A percentile compares a stretch with the other conserved stretches of the same genome.
These are phyloP conservation scores for Tigriopus japonicus DNA, from an alignment of 1,140 invertebrate genomes.

Conservation along the genomic window DNA sequence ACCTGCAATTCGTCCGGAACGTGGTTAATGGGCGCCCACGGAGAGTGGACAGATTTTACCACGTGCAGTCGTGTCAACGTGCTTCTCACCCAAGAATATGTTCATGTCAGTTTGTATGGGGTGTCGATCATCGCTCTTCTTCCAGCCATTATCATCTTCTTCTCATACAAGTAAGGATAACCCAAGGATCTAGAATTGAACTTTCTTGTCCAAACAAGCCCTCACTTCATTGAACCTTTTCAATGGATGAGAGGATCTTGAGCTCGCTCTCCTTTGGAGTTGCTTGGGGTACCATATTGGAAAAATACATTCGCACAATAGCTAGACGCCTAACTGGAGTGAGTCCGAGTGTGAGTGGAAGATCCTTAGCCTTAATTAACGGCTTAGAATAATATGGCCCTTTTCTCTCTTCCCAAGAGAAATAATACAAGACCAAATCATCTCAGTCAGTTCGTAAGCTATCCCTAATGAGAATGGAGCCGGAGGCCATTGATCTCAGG, in stretches of 20 bases:
- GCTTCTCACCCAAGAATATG: conserved; percentile 20
- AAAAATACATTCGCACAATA: no score
- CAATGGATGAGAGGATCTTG: neutral
- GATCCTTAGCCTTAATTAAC: no score
- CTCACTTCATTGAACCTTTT: no score
- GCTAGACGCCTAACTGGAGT: no score
- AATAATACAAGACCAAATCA: no score
- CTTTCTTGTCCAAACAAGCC: no score
- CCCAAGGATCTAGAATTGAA: neutral
- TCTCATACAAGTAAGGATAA: conserved; percentile 25
- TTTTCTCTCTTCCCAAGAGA: no score
- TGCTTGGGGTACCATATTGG: neutral
- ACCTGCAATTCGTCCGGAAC: conserved; percentile 21
- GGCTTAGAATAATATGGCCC: no score
- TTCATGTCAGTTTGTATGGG: conserved; percentile 24
- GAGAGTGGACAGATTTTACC: conserved; percentile 29
- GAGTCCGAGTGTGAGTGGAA: no score
- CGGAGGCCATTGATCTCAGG: no score
- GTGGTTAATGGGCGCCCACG: conserved; percentile 20
- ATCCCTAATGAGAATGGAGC: no score
- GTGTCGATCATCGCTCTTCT: conserved; percentile 26
- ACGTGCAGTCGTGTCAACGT: conserved; percentile 22
- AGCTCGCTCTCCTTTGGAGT: neutral
- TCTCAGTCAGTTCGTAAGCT: no score
- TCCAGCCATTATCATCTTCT: conserved; percentile 29